Conservation (phyloP, 2,888 invertebrate genomes). For the Orchesella flavescens region DNA sequence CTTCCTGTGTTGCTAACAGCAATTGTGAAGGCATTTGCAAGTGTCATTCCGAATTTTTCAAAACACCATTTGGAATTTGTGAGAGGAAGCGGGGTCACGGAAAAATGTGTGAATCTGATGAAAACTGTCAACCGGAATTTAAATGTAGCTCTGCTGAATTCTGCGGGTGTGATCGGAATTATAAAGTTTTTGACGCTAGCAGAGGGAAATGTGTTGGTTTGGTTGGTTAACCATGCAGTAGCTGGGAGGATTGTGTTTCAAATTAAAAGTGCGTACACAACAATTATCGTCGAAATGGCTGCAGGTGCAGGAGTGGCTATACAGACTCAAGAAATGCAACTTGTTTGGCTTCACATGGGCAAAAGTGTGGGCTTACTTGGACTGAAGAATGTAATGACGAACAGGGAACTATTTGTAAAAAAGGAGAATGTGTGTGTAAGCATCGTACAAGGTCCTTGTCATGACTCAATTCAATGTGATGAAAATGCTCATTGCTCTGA, state of each 20-base stretch:
- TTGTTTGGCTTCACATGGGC: conserved; percentile 20
- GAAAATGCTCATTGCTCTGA: not conserved
- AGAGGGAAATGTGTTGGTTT: conserved; percentile 27
- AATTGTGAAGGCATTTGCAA: conserved; percentile 22
- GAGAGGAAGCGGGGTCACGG: conserved; percentile 11
- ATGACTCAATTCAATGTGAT: conserved; percentile 1
- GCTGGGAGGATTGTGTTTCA: conserved; percentile 9
- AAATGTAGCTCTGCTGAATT: not conserved
- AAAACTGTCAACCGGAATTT: conserved; percentile 12
- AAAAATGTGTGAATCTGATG: conserved; percentile 7
- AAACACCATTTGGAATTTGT: conserved; percentile 14
- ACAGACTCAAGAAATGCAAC: conserved; percentile 21
- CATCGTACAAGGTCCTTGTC: conserved; percentile 24
- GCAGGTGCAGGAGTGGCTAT: not conserved
- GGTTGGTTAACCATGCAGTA: not conserved
- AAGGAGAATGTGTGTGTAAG: conserved; percentile 30
- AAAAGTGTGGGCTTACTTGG: conserved; percentile 5
- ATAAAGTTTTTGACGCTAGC: conserved; percentile 10
- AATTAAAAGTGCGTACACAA: conserved; percentile 1
- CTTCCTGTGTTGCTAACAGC: conserved; percentile 28
- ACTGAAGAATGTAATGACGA: conserved; percentile 33
- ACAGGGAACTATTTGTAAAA: conserved; percentile 24
- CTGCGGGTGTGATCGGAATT: conserved; percentile 15
- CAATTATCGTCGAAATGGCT: not conserved
- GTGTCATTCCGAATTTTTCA: not conserved